A percentile compares a stretch with the other conserved stretches of the same genome.
These are phyloP conservation scores for Sarcophaga variegata DNA, from an alignment of 2,888 invertebrate genomes.

Conservation along the genomic window DNA sequence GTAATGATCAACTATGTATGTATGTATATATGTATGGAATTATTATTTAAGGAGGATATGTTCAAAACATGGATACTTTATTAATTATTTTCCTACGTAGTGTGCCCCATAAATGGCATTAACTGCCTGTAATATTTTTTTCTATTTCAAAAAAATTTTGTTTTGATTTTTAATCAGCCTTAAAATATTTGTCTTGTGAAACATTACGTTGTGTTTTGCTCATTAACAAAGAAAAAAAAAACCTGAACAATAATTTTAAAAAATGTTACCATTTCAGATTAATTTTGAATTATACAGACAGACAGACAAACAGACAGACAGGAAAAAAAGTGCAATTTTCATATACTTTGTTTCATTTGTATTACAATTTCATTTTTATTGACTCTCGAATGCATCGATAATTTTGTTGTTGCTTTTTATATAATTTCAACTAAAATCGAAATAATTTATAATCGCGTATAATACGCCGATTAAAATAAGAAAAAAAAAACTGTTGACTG, in stretches of 20 bases:
- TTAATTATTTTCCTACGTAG: no score
- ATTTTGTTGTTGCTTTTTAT: not conserved
- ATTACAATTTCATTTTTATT: not conserved
- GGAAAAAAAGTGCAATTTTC: not conserved
- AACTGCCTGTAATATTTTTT: no score
- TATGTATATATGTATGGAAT: not conserved
- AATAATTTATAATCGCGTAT: slow-evolving; percentile 44
- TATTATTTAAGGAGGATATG: no score
- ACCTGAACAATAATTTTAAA: not conserved
- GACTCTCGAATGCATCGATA: slow-evolving; percentile 5
- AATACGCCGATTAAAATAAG: not conserved
- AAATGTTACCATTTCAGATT: not conserved
- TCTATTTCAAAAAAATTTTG: no score
- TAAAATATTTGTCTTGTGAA: not conserved
- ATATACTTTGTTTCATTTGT: not conserved
- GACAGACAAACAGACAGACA: no score
- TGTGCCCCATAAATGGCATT: no score
- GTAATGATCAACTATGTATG: not conserved
- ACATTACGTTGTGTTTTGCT: not conserved
- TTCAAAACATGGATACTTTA: no score
- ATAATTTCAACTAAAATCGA: slow-evolving; percentile 1
- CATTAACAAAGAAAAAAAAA: not conserved
- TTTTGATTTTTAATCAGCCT: not conserved
- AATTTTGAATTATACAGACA: not conserved
- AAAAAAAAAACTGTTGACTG: slow-evolving; percentile 42